These are phyloP conservation scores for Leucozona laternaria DNA, from an alignment of 2,888 invertebrate species.

Conservation along the genomic window DNA sequence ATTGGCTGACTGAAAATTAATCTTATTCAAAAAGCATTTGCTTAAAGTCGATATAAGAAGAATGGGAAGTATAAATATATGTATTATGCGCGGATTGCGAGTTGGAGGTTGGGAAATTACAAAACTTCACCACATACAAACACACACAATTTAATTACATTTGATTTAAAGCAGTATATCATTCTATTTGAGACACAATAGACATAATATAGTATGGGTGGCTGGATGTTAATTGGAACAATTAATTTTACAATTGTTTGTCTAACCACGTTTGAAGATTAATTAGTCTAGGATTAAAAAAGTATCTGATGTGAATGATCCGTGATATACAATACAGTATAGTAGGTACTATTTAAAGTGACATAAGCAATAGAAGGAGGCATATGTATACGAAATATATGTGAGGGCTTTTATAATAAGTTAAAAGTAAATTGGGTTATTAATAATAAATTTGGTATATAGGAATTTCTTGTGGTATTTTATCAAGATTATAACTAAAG, in stretches of 20 bases:
- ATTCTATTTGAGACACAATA: slow-evolving; percentile 38
- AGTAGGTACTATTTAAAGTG: not conserved
- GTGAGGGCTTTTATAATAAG: not conserved
- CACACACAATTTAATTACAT: slow-evolving; percentile 65
- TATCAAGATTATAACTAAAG: slow-evolving; percentile 29
- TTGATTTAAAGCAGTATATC: slow-evolving; percentile 64
- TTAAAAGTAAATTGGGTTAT: slow-evolving; percentile 40
- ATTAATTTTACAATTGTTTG: slow-evolving; percentile 68
- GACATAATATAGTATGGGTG: not conserved
- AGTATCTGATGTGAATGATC: slow-evolving; percentile 56
- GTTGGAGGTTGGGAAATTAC: not conserved
- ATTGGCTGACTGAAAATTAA: slow-evolving; percentile 14
- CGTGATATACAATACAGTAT: slow-evolving; percentile 13
- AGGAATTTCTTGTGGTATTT: slow-evolving; percentile 16
- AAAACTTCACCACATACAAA: slow-evolving; percentile 23
- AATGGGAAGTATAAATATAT: not conserved
- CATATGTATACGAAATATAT: not conserved
- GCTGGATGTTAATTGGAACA: slow-evolving; percentile 64
- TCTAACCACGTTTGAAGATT: slow-evolving; percentile 56
- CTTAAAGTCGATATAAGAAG: not conserved
- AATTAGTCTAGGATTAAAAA: slow-evolving; percentile 59
- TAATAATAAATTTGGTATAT: slow-evolving; percentile 3
- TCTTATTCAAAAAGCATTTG: slow-evolving; percentile 26
- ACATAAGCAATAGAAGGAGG: not conserved
- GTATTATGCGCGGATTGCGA: not conserved